Evolutionary conservation across 2,113 vertebrate genomes (phyloP), one percentile per base, ranked within the genome.

Genomic region (Amblyopsis rosae): DNA sequence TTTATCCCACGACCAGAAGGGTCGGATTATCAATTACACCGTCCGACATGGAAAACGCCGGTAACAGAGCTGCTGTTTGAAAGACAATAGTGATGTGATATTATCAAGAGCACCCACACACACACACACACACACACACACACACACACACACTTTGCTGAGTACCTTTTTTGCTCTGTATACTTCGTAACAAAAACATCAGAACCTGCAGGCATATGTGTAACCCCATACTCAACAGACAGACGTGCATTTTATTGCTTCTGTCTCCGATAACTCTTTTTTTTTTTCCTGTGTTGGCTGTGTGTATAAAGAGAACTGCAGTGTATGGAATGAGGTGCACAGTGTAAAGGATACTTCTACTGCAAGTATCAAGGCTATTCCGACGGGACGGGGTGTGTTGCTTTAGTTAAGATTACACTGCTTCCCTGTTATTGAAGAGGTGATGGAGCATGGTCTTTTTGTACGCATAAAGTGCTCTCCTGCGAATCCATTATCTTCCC

Each of bases 21-120:
- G 26, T 26, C 76, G 58, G 67, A 71, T 72, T 83, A 59, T 82
- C 85, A 82, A 83, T 87, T 83, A 76, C 68, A 51, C 66, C 64
- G 75, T 61, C 15, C 50, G 57, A 32, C 59, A 59, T 67, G 67
- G 69, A 41, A 86, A 81, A 73, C 45, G 63, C 45, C 51, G 71
- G 72, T 65, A 56, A 69, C 60, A 66, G 60, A 74, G 62, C 35
- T 59, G 59, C 68, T 62, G 26, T 69, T 33, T 73, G 65, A 63
- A 70, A 72, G 65, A 76, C 65, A 59, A 45, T 50, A 57, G 75
- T 76, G 62, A 82, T 67, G 68, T 73, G 61, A 69, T 73, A 66
- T 79, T 69, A 55, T 75, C 26, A 9, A 70, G 63, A 41, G 35
- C 7, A 41, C 35, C 10, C 49, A 49, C 26, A 26, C 26, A 26